Percentiles rank a stretch among this genome's conserved stretches.
Conservation (phyloP, 2,888 invertebrate genomes). For the Subacronicta megacephala region DNA sequence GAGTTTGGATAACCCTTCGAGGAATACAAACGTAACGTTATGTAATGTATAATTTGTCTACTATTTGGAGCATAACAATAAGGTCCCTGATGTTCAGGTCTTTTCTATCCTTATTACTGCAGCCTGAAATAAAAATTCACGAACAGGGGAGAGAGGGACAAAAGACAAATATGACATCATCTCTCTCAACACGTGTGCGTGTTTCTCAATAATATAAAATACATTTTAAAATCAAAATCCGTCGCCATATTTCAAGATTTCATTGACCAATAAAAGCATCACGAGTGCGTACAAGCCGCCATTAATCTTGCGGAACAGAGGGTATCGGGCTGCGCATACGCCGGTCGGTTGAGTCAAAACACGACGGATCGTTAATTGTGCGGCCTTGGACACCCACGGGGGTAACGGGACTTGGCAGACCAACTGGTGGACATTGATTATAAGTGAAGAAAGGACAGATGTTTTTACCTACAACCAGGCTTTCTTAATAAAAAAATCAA, state of each 20-base stretch:
- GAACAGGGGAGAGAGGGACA: neutral
- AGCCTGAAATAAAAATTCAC: neutral
- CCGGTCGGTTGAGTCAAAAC: conserved; percentile 36
- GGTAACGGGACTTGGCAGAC: conserved; percentile 52
- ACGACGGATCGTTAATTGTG: conserved; percentile 51
- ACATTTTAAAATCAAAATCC: conserved; percentile 41
- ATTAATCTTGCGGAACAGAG: conserved; percentile 40
- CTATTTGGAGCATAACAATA: no score
- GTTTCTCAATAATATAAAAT: conserved; percentile 18
- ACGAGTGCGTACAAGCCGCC: conserved; percentile 23
- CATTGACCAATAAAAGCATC: conserved; percentile 48
- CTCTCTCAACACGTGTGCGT: conserved; percentile 19
- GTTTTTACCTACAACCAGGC: conserved; percentile 6
- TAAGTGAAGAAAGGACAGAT: conserved; percentile 1
- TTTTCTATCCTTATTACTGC: no score
- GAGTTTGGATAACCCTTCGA: no score
- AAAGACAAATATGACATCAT: neutral
- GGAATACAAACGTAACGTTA: no score
- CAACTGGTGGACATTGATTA: conserved; percentile 29
- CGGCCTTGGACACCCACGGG: conserved; percentile 56
- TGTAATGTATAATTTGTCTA: no score
- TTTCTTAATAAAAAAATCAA: no score
- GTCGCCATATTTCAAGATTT: conserved; percentile 46
- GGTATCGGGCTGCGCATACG: conserved; percentile 36
- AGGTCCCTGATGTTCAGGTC: no score